A percentile compares a stretch with the other conserved stretches of the same genome.
Conservation (phyloP, 2,797 vertebrate species). For the Clamator glandarius region DNA sequence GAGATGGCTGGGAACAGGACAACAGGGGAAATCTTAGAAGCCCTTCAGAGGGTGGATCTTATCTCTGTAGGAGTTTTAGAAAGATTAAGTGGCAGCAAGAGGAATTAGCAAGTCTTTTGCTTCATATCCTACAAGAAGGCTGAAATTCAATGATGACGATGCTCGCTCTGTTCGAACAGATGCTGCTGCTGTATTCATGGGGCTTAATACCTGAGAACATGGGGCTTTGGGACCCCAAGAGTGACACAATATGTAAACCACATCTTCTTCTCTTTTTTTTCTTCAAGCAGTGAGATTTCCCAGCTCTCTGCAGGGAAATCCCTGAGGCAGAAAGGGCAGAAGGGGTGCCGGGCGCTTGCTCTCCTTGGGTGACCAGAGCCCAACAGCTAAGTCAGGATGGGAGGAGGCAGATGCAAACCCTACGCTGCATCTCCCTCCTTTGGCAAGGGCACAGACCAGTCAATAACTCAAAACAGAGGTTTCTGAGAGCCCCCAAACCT, state of each 20-base stretch:
- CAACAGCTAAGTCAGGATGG: neutral
- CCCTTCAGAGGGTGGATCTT: neutral
- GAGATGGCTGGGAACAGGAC: neutral
- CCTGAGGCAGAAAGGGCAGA: neutral
- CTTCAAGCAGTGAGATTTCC: neutral
- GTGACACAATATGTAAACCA: neutral
- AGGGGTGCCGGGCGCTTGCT: neutral
- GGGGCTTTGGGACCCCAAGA: neutral
- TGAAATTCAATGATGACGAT: accelerated
- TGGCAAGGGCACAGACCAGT: neutral
- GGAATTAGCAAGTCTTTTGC: neutral
- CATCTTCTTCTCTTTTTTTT: neutral
- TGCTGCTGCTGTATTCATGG: no score
- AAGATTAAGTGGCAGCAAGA: neutral
- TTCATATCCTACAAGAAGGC: neutral
- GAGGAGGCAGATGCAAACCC: neutral
- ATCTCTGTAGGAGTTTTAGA: neutral
- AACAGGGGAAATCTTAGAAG: neutral
- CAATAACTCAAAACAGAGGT: neutral
- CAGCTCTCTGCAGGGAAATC: neutral
- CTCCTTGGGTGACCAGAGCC: neutral
- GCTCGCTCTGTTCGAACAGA: accelerated
- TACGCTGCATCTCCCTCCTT: neutral
- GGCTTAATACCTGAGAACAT: neutral
- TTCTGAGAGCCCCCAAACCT: neutral